phyloP scores from a whole-genome alignment of 2,888 invertebrate species.

The Synergus laeviventris region DNA sequence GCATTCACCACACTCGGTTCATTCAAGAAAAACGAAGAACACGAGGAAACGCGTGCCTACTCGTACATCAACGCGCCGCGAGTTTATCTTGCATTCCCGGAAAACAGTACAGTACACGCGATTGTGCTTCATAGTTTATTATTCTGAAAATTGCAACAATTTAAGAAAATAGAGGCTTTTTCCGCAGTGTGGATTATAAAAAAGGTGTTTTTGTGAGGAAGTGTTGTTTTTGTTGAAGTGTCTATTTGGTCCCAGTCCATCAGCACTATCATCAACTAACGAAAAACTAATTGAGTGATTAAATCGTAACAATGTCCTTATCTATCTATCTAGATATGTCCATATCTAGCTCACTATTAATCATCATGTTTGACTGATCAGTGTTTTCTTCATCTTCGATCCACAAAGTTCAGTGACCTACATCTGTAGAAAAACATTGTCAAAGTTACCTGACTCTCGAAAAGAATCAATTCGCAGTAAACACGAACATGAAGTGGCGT shows the following conservation, averaged over 20 bases:
- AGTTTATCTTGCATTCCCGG: slow-evolving; percentile 31
- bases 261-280: neutral
- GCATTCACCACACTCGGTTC: slow-evolving; percentile 48
- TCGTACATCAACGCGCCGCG: slow-evolving; percentile 26
- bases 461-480: neutral
- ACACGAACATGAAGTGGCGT: too few species aligned
- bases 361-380: neutral
- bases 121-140: slow-evolving; percentile 27
- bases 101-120: slow-evolving; percentile 27
- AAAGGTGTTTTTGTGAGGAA: slow-evolving; percentile 3
- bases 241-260: neutral
- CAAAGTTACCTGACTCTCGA: neutral
- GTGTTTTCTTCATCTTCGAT: neutral
- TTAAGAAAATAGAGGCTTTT: neutral
- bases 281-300: neutral
- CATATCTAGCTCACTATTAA: neutral
- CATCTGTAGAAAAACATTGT: neutral
- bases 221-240: neutral
- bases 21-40: slow-evolving; percentile 39
- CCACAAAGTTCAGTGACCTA: neutral
- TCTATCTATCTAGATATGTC: too few species aligned
- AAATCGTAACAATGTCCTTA: neutral
- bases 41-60: slow-evolving; percentile 38
- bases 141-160: neutral
- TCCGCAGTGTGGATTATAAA: neutral